Base-by-base conservation (phyloP, 2,113 vertebrate genomes). In the Dasyprocta punctata region DNA sequence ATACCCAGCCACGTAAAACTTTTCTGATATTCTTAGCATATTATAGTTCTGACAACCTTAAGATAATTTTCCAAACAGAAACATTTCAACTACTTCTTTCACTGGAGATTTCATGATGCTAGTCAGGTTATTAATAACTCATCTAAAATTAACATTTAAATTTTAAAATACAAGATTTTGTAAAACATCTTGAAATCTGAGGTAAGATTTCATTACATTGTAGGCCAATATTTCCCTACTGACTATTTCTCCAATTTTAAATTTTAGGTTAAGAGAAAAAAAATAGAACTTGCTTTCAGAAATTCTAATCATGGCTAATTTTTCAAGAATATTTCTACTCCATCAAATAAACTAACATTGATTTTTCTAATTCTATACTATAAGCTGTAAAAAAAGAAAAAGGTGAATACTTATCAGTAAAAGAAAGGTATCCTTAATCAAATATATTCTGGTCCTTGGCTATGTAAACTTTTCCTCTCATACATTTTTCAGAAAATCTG, bases 111-210 rank as follows among this genome's bases (percentile, higher is more conserved):
- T 84, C 88, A 6, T 47, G 16, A 33, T 86, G 24, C 22, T 82
- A 54, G 47, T 92, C 82, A 81, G 49, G 4, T 94, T 95, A 94
- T 90, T 90, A 94, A 71, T 90, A 96, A 17, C 56, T 22, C n/a
- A 82, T 67, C 54, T 87, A 90, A 96, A 95, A 95, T 92, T 87
- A 93, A 84, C 78, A 96, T 58, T 97, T 97, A 88, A 88, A 95
- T 38, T 26, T 83, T 90, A 63, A 96, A 97, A 88, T 85, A 75
- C 19, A 87, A 17, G 63, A 95, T 94, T 94, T 92, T 86, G 61
- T 78, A 93, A 84, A 47, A 86, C 16, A 86, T 41, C 33, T 30
- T 85, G 22, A 20, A 81, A 67, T 83, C 58, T 88, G 54, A 44
- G 58, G 61, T 89, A 80, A 87, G 30, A 93, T 97, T 60, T 84